Base-by-base conservation (phyloP, 2,888 invertebrate genomes). In the Halocaridina rubra region DNA sequence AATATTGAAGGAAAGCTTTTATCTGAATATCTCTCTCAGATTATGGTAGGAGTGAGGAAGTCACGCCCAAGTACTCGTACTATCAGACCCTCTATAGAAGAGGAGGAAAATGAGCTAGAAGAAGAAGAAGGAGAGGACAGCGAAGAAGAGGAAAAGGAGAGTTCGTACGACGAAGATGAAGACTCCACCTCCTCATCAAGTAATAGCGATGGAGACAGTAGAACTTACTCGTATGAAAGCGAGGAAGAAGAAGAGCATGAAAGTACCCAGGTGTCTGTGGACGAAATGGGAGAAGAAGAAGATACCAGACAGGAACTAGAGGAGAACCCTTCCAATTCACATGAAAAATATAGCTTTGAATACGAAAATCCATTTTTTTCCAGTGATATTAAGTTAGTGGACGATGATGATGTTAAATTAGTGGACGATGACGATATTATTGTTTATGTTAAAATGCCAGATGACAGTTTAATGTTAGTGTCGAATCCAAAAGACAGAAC, bases 361-460 rank as follows among this genome's bases (percentile, higher is more conserved):
- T n/a, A n/a, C n/a, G n/a, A n/a, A n/a, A n/a, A n/a, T n/a, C n/a
- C n/a, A n/a, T n/a, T n/a, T n/a, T n/a, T n/a, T n/a, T n/a, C n/a
- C n/a, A n/a, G n/a, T n/a, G n/a, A n/a, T n/a, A n/a, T n/a, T n/a
- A n/a, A n/a, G n/a, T n/a, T n/a, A n/a, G n/a, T 53, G 4, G 16
- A 4, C 53, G 53, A 53, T 16, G 53, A 53, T 5, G 53, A 53
- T 4, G 53, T n/a, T n/a, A 53, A 4, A 19, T 53, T 53, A 24
- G 39, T 7, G 32, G 32, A n/a, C 19, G 69, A 69, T 19, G 69
- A 79, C 5, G 81, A 82, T 33, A 82, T 82, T 59, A 53, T 67
- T 27, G 69, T 82, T n/a, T 82, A 82, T 77, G 67, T 82, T 29
- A 82, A 71, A 39, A 57, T 82, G n/a, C 81, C 81, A 2, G 81